Evolutionary conservation across 2,113 vertebrate genomes (phyloP).

Genomic region (Nothoprocta perdicaria): DNA sequence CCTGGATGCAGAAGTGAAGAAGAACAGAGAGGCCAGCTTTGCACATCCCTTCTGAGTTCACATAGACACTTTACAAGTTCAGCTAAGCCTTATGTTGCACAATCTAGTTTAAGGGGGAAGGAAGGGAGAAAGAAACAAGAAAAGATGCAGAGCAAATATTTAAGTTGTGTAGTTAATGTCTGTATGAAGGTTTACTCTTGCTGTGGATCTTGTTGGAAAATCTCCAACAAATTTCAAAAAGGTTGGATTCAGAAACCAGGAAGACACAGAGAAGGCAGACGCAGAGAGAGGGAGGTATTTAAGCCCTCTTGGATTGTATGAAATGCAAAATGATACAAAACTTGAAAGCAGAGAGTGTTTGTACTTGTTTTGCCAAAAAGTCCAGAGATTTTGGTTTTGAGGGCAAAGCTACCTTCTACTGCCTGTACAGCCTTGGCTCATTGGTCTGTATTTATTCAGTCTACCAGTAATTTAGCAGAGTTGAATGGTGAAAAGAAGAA

Average conservation of each 20-base stretch:
- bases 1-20: constrained; percentile 70
- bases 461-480: background rate
- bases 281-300: background rate
- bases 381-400: background rate
- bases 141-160: background rate
- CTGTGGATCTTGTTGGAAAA: background rate
- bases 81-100: background rate
- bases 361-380: background rate
- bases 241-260: background rate
- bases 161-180: background rate
- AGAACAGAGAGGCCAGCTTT: background rate
- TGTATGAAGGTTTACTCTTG: background rate
- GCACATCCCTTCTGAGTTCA: background rate
- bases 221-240: background rate
- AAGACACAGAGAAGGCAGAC: background rate
- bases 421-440: accelerated
- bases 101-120: accelerated
- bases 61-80: background rate
- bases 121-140: background rate
- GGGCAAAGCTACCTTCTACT: background rate
- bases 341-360: background rate
- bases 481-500: background rate
- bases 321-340: background rate
- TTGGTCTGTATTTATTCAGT: background rate
- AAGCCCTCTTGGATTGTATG: background rate